Conservation (phyloP, 1,140 invertebrate genomes). For the Piezodorus guildinii region DNA sequence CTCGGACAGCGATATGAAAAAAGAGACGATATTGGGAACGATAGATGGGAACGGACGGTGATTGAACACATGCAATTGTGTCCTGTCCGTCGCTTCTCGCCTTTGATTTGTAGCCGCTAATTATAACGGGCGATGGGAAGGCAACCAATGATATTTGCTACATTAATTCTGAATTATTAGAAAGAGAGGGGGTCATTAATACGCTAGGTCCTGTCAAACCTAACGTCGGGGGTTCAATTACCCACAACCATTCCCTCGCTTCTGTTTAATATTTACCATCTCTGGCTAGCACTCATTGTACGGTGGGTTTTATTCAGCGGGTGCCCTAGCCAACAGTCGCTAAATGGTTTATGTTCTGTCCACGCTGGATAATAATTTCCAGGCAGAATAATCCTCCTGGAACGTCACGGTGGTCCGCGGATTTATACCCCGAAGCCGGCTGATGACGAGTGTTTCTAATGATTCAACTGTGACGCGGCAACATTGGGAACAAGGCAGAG, state of each 20-base stretch:
- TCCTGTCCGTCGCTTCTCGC: background rate
- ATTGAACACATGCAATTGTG: constrained; percentile 2
- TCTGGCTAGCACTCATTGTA: background rate
- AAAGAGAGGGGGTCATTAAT: constrained; percentile 17
- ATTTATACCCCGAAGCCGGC: too few relatives aligned
- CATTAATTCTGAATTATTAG: constrained; percentile 23
- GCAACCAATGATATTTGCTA: constrained; percentile 15
- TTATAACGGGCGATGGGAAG: constrained; percentile 7
- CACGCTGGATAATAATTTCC: too few relatives aligned
- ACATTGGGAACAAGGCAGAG: too few relatives aligned
- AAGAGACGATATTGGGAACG: background rate
- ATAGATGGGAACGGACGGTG: background rate
- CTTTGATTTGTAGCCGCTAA: constrained; percentile 19
- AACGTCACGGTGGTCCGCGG: too few relatives aligned
- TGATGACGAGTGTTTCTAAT: too few relatives aligned
- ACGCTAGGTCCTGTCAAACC: constrained; percentile 1
- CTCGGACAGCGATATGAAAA: background rate
- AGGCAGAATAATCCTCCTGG: too few relatives aligned
- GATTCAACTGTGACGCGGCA: too few relatives aligned
- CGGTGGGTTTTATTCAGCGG: background rate
- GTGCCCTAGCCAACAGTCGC: background rate
- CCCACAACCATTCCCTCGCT: background rate
- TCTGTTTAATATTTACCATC: constrained; percentile 11
- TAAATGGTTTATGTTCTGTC: constrained; percentile 9
- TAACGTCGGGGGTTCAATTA: constrained; percentile 3